Base-by-base conservation (phyloP, 2,113 vertebrate species). In the Amphiprion ocellaris region DNA sequence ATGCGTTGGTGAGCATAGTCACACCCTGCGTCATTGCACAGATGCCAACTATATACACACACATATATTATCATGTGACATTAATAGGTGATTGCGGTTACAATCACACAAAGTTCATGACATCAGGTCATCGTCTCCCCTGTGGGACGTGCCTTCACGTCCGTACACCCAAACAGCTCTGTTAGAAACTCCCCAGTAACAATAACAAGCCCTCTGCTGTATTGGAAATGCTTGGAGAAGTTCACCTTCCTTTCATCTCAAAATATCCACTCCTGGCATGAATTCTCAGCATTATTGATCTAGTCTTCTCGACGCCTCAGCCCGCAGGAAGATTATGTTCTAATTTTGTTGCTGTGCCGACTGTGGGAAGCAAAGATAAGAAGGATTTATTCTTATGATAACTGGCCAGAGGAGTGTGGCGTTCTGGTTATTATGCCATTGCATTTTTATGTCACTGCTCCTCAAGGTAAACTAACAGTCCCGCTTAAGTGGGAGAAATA, bases 261-360 rank as follows among this genome's bases (percentile, higher is more conserved):
- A 82, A 82, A 79, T 59, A 90, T 71, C 71, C 70, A 58, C 74
- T 70, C 23, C 64, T 80, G 82, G 73, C 78, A 66, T 8, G 54
- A 75, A 60, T 70, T 72, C 39, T 54, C 53, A n/a, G n/a, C 37
- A 41, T 83, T 89, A 91, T 90, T 73, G 90, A 92, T 92, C 89
- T 28, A 14, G 63, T 78, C 68, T 82, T 74, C 44, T 89, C 23
- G 54, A 69, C 28, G 59, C 68, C 82, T 76, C 21, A 0, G 74
- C 81, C 79, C 76, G 59, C 9, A 19, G 86, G 81, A 72, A 86
- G 78, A 91, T 85, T 74, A 79, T 26, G 69, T 86, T 85, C 82
- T 87, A 78, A 90, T 90, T 87, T 83, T 77, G 81, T 26, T 64
- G 56, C 61, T 9, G 8, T 28, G 23, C 59, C 28, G 54, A 71